Conservation (phyloP, 1,140 invertebrate species). For the Adelges cooleyi region DNA sequence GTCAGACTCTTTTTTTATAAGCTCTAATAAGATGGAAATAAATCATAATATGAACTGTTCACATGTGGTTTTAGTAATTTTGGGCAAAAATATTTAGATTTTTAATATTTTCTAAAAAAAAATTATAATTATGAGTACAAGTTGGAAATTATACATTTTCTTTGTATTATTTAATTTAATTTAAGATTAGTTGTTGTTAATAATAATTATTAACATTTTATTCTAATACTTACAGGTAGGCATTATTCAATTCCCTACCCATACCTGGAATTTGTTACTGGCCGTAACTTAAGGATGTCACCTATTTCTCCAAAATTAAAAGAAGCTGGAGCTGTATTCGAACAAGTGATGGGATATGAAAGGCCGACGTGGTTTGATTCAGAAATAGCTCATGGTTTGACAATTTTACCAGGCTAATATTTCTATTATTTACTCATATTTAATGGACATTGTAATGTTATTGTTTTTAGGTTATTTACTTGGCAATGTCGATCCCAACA, state of each 20-base stretch:
- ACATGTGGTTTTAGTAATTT: too few relatives aligned
- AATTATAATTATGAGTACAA: neutral
- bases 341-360: slow-evolving; percentile 97
- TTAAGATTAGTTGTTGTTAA: neutral
- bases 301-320: slow-evolving; percentile 87
- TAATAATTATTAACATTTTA: neutral
- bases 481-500: neutral
- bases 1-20: too few relatives aligned
- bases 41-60: too few relatives aligned
- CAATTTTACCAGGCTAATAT: neutral
- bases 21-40: too few relatives aligned
- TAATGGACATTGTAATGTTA: neutral
- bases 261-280: slow-evolving; percentile 72
- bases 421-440: neutral
- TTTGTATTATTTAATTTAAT: neutral
- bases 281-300: slow-evolving; percentile 85
- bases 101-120: too few relatives aligned
- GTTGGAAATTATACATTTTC: neutral
- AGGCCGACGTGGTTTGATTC: slow-evolving; percentile 82
- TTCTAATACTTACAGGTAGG: slow-evolving; percentile 42
- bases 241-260: slow-evolving; percentile 77
- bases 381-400: neutral
- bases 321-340: slow-evolving; percentile 90
- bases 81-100: too few relatives aligned
- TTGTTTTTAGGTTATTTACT: slow-evolving; percentile 6